Percentiles rank a stretch among this genome's conserved stretches.
phyloP scores from a whole-genome alignment of 1,140 invertebrate genomes.

The Zaprionus vittiger region DNA sequence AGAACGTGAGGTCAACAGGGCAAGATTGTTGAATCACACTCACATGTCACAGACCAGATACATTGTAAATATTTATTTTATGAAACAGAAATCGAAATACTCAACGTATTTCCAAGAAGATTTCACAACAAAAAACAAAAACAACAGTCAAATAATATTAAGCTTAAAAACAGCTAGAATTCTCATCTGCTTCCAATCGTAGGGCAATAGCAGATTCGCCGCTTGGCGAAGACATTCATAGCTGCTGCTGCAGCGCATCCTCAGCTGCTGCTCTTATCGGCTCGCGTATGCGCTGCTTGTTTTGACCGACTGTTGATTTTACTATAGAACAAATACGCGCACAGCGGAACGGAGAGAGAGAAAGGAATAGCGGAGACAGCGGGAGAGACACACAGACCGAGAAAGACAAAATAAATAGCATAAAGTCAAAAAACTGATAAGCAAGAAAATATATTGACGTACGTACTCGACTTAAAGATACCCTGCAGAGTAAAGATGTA shows the following conservation, averaged over 20 bases:
- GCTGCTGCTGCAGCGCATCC: neutral
- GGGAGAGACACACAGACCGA: neutral
- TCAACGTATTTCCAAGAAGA: neutral
- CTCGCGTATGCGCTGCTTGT: conserved; percentile 24
- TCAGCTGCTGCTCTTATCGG: conserved; percentile 23
- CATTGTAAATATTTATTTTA: conserved; percentile 2
- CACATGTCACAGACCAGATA: neutral
- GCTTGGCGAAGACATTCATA: neutral
- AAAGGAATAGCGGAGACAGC: neutral
- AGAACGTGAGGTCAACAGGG: neutral
- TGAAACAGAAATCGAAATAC: neutral
- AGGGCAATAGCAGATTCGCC: neutral
- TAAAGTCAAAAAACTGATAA: conserved; percentile 79
- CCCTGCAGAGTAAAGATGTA: neutral
- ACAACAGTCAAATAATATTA: neutral
- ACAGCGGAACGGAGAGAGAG: conserved; percentile 33
- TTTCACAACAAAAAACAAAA: neutral
- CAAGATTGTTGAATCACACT: neutral
- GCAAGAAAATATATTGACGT: conserved; percentile 39
- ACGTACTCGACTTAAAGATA: neutral
- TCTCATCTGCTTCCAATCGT: neutral
- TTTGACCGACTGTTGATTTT: conserved; percentile 63
- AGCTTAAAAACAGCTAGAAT: neutral
- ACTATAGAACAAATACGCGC: conserved; percentile 70
- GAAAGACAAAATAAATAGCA: conserved; percentile 66